Conservation (phyloP, 2,113 vertebrate species). For the Bothrops jararaca region DNA sequence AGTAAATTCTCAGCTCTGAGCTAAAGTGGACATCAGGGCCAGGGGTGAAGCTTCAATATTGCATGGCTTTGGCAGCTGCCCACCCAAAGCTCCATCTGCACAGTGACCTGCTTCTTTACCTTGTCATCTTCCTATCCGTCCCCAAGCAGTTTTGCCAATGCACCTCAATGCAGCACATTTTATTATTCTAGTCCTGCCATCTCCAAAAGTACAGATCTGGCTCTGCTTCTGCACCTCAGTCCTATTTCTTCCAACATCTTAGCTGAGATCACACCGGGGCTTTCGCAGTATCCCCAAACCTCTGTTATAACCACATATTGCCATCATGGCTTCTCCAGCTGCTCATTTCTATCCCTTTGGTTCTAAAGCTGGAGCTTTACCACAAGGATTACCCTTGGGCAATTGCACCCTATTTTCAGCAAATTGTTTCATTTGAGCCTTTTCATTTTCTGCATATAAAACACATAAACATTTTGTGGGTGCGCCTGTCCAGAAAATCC, state of each 20-base stretch:
- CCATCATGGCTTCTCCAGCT: background rate
- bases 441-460: background rate
- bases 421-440: background rate
- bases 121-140: background rate
- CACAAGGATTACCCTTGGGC: background rate
- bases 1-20: background rate
- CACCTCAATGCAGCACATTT: slow-evolving; percentile 28
- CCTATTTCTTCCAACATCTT: background rate
- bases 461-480: background rate
- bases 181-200: slow-evolving; percentile 22
- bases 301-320: background rate
- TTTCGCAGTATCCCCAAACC: slow-evolving; percentile 7
- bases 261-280: background rate
- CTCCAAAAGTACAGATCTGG: background rate
- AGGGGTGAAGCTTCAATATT: background rate
- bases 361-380: background rate
- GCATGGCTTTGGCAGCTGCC: background rate
- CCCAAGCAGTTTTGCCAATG: slow-evolving; percentile 2
- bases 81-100: background rate
- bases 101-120: background rate
- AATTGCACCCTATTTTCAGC: background rate
- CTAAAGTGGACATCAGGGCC: background rate
- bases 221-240: slow-evolving; percentile 22
- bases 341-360: background rate
- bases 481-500: background rate